Conservation (phyloP, 2,888 invertebrate species). For the Pterostichus madidus region DNA sequence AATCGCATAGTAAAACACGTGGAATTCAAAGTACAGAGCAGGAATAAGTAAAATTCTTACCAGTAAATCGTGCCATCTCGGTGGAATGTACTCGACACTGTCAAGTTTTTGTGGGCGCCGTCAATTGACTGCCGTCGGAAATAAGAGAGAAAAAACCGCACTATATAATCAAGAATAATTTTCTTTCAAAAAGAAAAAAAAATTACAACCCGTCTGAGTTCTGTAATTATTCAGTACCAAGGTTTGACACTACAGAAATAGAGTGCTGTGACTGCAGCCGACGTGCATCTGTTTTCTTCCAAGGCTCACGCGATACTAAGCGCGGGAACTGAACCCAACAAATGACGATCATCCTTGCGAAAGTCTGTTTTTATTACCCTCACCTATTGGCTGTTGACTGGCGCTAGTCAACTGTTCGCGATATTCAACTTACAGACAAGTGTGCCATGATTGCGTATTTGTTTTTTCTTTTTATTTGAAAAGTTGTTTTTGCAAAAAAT, state of each 20-base stretch:
- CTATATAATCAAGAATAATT: slow-evolving; percentile 20
- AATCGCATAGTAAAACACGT: no score
- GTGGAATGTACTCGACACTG: not conserved
- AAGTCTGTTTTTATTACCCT: slow-evolving; percentile 40
- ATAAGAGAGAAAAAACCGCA: not conserved
- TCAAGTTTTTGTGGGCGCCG: not conserved
- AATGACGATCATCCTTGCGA: slow-evolving; percentile 41
- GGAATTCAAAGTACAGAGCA: not conserved
- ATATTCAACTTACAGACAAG: not conserved
- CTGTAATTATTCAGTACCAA: no score
- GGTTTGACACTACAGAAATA: no score
- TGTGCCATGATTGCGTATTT: slow-evolving; percentile 25
- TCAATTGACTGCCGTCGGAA: not conserved
- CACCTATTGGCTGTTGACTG: slow-evolving; percentile 33
- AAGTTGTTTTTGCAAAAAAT: not conserved
- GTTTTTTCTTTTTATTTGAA: slow-evolving; percentile 13
- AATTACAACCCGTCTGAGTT: not conserved
- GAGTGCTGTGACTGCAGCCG: not conserved
- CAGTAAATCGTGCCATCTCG: not conserved
- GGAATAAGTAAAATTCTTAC: slow-evolving; percentile 4
- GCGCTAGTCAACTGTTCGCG: slow-evolving; percentile 19
- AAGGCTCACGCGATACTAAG: slow-evolving; percentile 17
- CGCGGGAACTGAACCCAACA: slow-evolving; percentile 31
- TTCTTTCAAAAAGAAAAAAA: not conserved
- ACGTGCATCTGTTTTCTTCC: slow-evolving; percentile 23